Conservation (phyloP, 2,797 vertebrate genomes). For the Syngnathus acus region DNA sequence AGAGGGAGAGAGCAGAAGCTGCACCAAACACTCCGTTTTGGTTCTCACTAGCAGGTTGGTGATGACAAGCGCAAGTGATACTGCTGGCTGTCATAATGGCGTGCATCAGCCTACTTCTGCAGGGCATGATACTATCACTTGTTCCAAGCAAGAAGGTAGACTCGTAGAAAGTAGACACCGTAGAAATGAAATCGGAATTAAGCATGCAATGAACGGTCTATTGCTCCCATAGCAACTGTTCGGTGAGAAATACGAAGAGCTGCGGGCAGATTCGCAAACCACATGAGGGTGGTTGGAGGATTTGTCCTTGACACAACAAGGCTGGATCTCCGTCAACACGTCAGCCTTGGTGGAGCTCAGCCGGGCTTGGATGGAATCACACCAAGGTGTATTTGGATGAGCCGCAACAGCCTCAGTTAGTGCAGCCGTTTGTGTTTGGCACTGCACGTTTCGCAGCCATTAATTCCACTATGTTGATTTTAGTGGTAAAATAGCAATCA, state of each 20-base stretch:
- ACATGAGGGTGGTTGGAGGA: constrained; percentile 16
- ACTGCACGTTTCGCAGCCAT: constrained; percentile 34
- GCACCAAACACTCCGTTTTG: constrained; percentile 20
- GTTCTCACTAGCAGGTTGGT: constrained; percentile 29
- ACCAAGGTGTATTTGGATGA: constrained; percentile 51
- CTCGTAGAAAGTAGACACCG: background rate
- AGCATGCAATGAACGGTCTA: background rate
- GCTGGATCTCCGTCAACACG: constrained; percentile 67
- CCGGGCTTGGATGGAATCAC: constrained; percentile 47
- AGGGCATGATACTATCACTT: constrained; percentile 21
- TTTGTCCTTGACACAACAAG: constrained; percentile 39
- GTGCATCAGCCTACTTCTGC: constrained; percentile 15
- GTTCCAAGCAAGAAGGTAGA: constrained; percentile 18
- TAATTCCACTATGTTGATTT: constrained; percentile 61
- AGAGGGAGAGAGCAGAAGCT: constrained; percentile 23
- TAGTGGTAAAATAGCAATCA: constrained; percentile 38
- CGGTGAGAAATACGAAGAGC: background rate
- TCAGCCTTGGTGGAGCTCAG: constrained; percentile 46
- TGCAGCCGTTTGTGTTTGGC: constrained; percentile 36
- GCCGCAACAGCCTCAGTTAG: constrained; percentile 51
- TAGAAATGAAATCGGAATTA: background rate
- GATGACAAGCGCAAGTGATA: constrained; percentile 40
- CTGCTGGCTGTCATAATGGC: constrained; percentile 26
- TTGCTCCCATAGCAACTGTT: background rate
- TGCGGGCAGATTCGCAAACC: constrained; percentile 11